Conservation (phyloP, 2,888 invertebrate species). For the Muscina levida region DNA sequence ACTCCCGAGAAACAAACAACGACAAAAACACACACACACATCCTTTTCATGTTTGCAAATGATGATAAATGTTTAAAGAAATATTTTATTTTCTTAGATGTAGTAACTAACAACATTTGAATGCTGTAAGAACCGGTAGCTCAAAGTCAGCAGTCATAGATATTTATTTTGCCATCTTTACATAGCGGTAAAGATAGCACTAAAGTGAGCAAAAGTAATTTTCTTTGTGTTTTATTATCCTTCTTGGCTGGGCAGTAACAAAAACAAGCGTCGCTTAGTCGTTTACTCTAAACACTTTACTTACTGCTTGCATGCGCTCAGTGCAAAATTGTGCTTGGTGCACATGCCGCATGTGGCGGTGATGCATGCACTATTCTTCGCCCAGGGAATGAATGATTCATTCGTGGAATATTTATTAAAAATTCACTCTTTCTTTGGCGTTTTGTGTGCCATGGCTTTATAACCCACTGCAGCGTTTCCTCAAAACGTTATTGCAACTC, state of each 20-base stretch:
- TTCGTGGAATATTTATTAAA: constrained; percentile 8
- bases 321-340: background rate
- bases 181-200: too few species aligned
- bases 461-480: constrained; percentile 7
- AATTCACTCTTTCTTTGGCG: background rate
- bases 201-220: constrained; percentile 15
- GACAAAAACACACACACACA: background rate
- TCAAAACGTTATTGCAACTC: constrained; percentile 21
- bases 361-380: background rate
- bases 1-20: background rate
- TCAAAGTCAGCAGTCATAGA: constrained; percentile 36
- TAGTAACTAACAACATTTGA: too few species aligned
- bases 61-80: constrained; percentile 51
- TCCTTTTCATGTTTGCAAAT: constrained; percentile 41
- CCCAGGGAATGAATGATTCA: constrained; percentile 10
- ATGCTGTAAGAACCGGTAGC: constrained; percentile 21
- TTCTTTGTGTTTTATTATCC: constrained; percentile 18
- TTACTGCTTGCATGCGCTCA: background rate
- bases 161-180: constrained; percentile 32
- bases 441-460: background rate
- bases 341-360: background rate
- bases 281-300: background rate
- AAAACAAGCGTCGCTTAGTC: background rate
- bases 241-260: background rate
- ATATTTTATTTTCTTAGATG: constrained; percentile 32